Base-by-base conservation (phyloP, 2,888 invertebrate genomes). In the Sisyra terminalis region DNA sequence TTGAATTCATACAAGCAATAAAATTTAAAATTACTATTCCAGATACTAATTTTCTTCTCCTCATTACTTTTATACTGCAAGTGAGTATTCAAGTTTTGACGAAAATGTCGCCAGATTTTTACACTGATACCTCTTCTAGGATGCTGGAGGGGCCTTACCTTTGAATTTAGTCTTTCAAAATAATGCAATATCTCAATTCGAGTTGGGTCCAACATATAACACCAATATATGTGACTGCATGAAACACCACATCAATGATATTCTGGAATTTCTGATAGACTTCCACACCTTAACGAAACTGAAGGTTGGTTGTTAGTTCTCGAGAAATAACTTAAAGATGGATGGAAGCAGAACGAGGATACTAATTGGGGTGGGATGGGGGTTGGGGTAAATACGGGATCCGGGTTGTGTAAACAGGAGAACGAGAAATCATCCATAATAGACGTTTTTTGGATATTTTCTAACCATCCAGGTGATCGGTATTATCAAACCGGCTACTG, bases 241-340 rank as follows among this genome's bases (percentile, higher is more conserved):
- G 77, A 71, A 88, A 17, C 83, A 86, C 45, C 88, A 94, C 60
- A 71, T 97, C 43, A 77, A 78, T 15, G 98, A 99, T 61, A 83
- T 92, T 50, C 69, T 97, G 34, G 97, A 97, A 49, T 88, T 98
- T 60, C 70, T 99, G 48, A 83, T 89, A 8, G 98, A 98, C 63
- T 87, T 96, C 49, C 93, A 98, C 57, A 88, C 96, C 1, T 71
- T 98, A 43, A 88, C 87, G 52, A 96, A 94, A 71, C 82, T 98
- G 49, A 97, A 96, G 79, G 92, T 90, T 59, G 49, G 47, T 36
- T 9, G 3, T 18, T 41, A 42, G 13, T 40, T 29, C 11, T 15
- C 45, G 42, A n/a, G n/a, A n/a, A n/a, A n/a, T n/a, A n/a, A n/a
- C n/a, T n/a, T n/a, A n/a, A n/a, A n/a, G n/a, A n/a, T n/a, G n/a